These are phyloP conservation scores for Anolis apletophallus DNA, from an alignment of 2,797 vertebrate species.

Conservation along the genomic window DNA sequence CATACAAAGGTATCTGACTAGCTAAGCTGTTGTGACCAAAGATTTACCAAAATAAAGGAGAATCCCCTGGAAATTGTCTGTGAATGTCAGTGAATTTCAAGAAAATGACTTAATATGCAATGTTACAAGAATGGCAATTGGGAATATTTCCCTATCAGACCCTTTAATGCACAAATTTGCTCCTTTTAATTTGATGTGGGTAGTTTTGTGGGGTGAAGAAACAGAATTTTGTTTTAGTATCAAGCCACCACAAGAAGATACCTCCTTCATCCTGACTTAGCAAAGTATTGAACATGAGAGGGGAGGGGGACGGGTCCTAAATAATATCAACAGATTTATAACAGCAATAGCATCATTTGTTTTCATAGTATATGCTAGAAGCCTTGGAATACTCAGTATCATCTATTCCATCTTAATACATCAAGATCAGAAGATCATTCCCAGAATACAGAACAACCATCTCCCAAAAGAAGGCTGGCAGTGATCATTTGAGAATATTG, in stretches of 20 bases:
- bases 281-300: too few relatives aligned
- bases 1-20: not conserved
- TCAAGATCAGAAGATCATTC: too few relatives aligned
- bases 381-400: too few relatives aligned
- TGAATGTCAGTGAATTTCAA: not conserved
- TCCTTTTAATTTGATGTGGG: not conserved
- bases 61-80: conserved; percentile 44
- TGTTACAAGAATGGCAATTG: conserved; percentile 3
- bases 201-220: too few relatives aligned
- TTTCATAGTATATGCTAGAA: not conserved
- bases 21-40: not conserved
- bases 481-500: not conserved
- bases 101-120: not conserved
- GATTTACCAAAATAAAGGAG: not conserved
- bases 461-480: not conserved
- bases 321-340: too few relatives aligned
- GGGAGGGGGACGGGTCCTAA: not conserved
- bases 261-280: not conserved
- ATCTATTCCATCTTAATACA: too few relatives aligned
- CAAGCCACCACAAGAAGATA: not conserved
- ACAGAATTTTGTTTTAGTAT: not conserved
- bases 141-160: conserved; percentile 2
- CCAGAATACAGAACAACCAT: not conserved
- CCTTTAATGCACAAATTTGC: not conserved
- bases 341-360: not conserved